Evolutionary conservation across 2,797 vertebrate genomes (phyloP).

Genomic region (Chloroceryle amazona): DNA sequence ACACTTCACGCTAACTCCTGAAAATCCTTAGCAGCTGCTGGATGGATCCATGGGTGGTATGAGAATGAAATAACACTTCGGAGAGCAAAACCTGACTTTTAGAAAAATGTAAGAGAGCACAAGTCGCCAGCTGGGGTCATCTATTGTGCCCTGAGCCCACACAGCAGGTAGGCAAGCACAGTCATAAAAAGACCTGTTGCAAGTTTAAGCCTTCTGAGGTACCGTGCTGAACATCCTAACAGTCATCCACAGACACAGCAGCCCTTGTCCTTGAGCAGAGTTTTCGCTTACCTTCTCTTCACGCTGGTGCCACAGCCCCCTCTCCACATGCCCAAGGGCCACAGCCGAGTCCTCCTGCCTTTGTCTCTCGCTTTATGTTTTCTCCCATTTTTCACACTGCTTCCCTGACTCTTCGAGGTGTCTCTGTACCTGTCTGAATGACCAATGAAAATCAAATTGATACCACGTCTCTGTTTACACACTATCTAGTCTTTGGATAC

Average conservation of each 20-base stretch:
- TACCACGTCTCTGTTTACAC: background rate
- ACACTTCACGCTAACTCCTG: background rate
- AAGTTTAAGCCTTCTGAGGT: background rate
- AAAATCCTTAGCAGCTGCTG: background rate
- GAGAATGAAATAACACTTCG: background rate
- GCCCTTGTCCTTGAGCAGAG: background rate
- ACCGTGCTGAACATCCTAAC: background rate
- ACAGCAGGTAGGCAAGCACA: background rate
- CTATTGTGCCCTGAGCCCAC: background rate
- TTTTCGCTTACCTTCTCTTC: background rate
- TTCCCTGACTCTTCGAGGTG: background rate
- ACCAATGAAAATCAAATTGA: background rate
- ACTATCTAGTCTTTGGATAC: background rate
- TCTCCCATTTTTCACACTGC: background rate
- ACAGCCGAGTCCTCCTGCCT: fast-evolving
- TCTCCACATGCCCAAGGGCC: fast-evolving
- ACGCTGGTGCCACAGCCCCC: fast-evolving
- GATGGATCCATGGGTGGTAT: background rate
- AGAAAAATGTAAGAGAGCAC: background rate
- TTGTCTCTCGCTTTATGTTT: background rate
- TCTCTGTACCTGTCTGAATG: background rate
- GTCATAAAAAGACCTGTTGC: background rate
- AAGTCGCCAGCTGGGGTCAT: background rate
- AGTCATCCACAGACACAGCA: fast-evolving
- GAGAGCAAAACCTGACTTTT: background rate